Percentiles rank a stretch among this genome's conserved stretches.
These are phyloP conservation scores for Dryoscopus gambensis DNA, from an alignment of 2,113 vertebrate genomes.

Conservation along the genomic window DNA sequence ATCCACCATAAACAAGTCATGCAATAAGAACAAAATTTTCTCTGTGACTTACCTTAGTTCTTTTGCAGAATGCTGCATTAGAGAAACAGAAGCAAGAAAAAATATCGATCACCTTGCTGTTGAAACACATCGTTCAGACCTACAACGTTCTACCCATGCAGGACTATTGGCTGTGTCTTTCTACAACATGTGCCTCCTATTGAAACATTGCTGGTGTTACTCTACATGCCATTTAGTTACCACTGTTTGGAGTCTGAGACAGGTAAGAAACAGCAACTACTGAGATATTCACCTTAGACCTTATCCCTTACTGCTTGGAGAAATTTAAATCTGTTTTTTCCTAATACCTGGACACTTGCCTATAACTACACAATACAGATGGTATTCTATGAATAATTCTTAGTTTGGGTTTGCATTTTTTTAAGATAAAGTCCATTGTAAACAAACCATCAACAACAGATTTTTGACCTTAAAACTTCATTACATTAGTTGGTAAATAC, in stretches of 20 bases:
- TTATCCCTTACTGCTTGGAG: background rate
- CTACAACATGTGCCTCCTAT: background rate
- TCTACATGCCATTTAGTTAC: background rate
- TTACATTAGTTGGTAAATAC: background rate
- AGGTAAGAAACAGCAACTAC: background rate
- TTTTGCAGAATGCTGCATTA: slow-evolving; percentile 56
- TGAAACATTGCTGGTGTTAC: background rate
- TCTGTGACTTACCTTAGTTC: slow-evolving; percentile 41
- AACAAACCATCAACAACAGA: background rate
- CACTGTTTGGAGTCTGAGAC: background rate
- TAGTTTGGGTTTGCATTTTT: background rate
- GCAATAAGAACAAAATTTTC: slow-evolving; percentile 32
- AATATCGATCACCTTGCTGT: slow-evolving; percentile 24
- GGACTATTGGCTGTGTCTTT: background rate
- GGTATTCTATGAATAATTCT: background rate
- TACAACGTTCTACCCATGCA: background rate
- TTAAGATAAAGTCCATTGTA: background rate
- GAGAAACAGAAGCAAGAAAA: slow-evolving; percentile 61
- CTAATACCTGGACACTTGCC: background rate
- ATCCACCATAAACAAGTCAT: slow-evolving; percentile 6
- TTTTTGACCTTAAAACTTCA: background rate
- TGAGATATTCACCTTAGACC: background rate
- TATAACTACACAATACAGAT: background rate
- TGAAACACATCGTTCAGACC: background rate
- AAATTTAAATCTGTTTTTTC: background rate